Conservation (phyloP, 1,140 invertebrate genomes). For the Cotesia chilonis region DNA sequence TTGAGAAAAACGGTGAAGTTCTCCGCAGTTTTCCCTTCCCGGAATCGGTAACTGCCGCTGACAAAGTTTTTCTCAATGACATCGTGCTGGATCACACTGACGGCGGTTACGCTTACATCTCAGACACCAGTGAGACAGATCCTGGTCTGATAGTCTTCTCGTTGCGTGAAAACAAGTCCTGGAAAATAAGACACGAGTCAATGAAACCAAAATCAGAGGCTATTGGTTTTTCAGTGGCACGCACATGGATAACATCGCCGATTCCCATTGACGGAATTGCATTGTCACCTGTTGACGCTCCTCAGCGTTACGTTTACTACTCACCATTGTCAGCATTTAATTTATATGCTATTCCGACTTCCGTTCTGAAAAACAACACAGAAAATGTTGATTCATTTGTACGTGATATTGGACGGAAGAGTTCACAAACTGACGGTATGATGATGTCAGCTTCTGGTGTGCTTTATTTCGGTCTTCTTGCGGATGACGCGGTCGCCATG, state of each 20-base stretch:
- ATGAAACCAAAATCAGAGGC: slow-evolving; percentile 71
- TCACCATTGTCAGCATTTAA: slow-evolving; percentile 72
- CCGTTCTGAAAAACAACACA: slow-evolving; percentile 65
- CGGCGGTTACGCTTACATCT: slow-evolving; percentile 75
- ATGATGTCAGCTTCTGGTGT: slow-evolving; percentile 73
- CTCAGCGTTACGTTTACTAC: slow-evolving; percentile 70
- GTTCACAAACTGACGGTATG: slow-evolving; percentile 75
- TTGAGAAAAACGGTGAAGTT: slow-evolving; percentile 68
- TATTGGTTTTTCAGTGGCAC: slow-evolving; percentile 68
- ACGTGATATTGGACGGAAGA: slow-evolving; percentile 69
- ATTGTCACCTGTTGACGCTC: slow-evolving; percentile 67
- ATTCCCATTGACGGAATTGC: slow-evolving; percentile 75
- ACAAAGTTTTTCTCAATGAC: slow-evolving; percentile 71
- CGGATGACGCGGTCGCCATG: slow-evolving; percentile 71
- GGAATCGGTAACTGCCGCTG: slow-evolving; percentile 61
- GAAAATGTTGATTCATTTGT: slow-evolving; percentile 60
- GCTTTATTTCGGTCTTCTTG: slow-evolving; percentile 73
- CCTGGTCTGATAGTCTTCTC: slow-evolving; percentile 78
- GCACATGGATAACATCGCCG: slow-evolving; percentile 64
- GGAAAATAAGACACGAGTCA: slow-evolving; percentile 73
- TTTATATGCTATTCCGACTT: slow-evolving; percentile 70
- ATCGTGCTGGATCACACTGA: slow-evolving; percentile 75
- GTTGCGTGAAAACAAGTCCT: slow-evolving; percentile 69
- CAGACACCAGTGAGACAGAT: slow-evolving; percentile 71
- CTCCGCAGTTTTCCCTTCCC: slow-evolving; percentile 69